A percentile compares a stretch with the other conserved stretches of the same genome.
Evolutionary conservation across 2,113 vertebrate species (phyloP).

Genomic region (Muntiacus muntjak): DNA sequence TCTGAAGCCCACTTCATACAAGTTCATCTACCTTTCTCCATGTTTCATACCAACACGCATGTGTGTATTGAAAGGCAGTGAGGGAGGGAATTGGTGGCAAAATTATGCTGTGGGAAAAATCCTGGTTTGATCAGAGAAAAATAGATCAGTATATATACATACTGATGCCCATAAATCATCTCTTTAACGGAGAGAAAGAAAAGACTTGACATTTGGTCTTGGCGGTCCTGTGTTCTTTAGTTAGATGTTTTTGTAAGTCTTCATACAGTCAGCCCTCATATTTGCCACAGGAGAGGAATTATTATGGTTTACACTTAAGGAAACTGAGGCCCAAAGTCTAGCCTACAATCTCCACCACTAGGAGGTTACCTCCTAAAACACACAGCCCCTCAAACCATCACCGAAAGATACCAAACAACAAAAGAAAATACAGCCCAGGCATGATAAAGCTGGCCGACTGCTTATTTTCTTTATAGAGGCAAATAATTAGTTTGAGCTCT

Average conservation of each 20-base stretch:
- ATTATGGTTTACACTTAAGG: not conserved
- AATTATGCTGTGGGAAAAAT: not conserved
- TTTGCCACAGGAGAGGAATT: not conserved
- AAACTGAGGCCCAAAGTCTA: not conserved
- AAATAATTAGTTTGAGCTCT: conserved; percentile 48
- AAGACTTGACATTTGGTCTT: not conserved
- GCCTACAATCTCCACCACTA: not conserved
- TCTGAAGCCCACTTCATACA: not conserved
- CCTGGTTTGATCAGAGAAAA: not conserved
- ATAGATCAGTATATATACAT: not conserved
- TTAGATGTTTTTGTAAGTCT: not conserved
- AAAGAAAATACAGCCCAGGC: not conserved
- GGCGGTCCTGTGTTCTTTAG: not conserved
- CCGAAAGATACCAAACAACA: not conserved
- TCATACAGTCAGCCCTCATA: not conserved
- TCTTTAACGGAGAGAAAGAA: not conserved
- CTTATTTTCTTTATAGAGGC: conserved; percentile 49
- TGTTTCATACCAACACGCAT: not conserved
- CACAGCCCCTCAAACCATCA: not conserved
- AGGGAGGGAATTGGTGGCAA: not conserved
- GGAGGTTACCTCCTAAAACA: not conserved
- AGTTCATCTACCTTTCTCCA: not conserved
- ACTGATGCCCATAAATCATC: not conserved
- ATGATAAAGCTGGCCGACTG: not conserved
- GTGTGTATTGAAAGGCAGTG: not conserved